These are phyloP conservation scores for Bergia puertoricense DNA, from an alignment of 92 coral and sea anemone species.

Conservation along the genomic window DNA sequence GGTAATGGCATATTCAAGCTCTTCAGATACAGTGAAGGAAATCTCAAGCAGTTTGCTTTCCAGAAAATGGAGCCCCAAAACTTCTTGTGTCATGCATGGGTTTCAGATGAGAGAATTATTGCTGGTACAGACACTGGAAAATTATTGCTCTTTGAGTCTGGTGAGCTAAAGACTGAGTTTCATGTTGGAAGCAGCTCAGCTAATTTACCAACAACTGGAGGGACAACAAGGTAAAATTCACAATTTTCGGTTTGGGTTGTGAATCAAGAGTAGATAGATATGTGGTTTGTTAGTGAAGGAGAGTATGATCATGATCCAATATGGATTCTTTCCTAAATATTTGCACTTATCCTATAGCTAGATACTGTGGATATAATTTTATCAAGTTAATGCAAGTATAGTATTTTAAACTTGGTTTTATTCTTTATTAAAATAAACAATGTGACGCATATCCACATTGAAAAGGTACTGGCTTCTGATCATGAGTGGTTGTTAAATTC, in stretches of 20 bases:
- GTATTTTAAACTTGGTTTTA: too few species aligned
- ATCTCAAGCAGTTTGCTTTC: constrained; percentile 98
- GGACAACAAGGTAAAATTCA: constrained; percentile 37
- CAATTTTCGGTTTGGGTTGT: neutral
- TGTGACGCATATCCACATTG: too few species aligned
- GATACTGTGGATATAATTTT: too few species aligned
- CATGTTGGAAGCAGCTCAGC: constrained; percentile 70
- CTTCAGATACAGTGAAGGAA: constrained; percentile 97
- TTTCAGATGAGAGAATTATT: constrained; percentile 94
- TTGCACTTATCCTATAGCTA: too few species aligned
- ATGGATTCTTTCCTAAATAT: too few species aligned
- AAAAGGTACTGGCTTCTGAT: too few species aligned
- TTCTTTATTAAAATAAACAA: too few species aligned
- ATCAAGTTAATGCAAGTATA: too few species aligned
- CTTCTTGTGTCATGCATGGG: constrained; percentile 96
- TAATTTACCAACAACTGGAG: constrained; percentile 74
- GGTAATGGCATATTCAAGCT: constrained; percentile 99
- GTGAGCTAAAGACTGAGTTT: constrained; percentile 94
- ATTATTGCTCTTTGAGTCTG: constrained; percentile 92
- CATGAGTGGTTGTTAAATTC: too few species aligned
- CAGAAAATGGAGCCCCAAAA: constrained; percentile 99
- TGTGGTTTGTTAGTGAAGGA: too few species aligned
- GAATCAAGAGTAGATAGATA: neutral
- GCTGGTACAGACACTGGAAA: constrained; percentile 95
- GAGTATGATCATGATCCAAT: too few species aligned